phyloP scores from a whole-genome alignment of 2,113 vertebrate genomes.

The Pseudorasbora parva region DNA sequence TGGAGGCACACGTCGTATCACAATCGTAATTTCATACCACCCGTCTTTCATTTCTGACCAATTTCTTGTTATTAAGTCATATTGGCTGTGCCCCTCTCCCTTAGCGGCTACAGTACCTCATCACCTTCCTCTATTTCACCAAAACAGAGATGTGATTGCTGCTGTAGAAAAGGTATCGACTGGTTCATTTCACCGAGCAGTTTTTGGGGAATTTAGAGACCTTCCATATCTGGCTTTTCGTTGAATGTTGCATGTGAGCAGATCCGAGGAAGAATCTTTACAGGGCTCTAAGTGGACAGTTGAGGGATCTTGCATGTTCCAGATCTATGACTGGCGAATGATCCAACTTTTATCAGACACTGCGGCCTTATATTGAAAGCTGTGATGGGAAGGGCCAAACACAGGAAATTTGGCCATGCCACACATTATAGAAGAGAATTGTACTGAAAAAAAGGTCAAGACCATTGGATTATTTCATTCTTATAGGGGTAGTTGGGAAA shows the following conservation, averaged over 20 bases:
- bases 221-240: conserved; percentile 14
- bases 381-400: neutral
- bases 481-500: neutral
- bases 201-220: conserved; percentile 23
- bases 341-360: conserved; percentile 21
- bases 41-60: conserved; percentile 21
- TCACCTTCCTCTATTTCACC: conserved; percentile 27
- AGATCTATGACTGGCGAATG: neutral
- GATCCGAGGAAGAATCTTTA: conserved; percentile 4
- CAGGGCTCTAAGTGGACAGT: conserved; percentile 1
- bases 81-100: conserved; percentile 3
- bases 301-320: neutral
- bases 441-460: neutral
- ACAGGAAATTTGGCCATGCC: neutral
- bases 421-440: neutral
- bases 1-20: neutral
- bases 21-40: conserved; percentile 18
- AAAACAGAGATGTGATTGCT: conserved; percentile 36
- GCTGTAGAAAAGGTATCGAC: conserved; percentile 18
- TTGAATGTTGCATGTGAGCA: neutral
- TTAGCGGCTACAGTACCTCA: conserved; percentile 19
- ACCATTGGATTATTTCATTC: neutral
- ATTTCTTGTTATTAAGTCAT: conserved; percentile 32
- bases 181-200: conserved; percentile 3
- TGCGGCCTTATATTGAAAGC: conserved; percentile 20